Conservation (phyloP, 1,140 invertebrate genomes). For the Bombus pascuorum region DNA sequence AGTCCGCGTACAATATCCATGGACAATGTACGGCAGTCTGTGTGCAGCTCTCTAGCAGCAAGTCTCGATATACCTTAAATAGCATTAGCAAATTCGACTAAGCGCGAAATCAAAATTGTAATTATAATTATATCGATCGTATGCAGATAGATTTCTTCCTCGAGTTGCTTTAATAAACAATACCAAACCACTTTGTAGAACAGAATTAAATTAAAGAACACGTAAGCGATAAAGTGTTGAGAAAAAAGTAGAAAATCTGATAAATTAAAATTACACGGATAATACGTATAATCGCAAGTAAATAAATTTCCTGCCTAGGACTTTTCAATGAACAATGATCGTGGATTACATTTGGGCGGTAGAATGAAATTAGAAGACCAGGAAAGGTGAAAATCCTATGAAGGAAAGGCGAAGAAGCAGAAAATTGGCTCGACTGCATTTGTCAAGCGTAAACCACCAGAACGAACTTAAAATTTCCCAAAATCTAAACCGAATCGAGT, state of each 20-base stretch:
- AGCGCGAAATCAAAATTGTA: not conserved
- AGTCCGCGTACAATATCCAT: not conserved
- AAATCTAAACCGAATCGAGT: not conserved
- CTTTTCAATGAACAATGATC: no score
- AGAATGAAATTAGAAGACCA: not conserved
- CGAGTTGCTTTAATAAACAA: no score
- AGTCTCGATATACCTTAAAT: not conserved
- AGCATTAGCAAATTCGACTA: not conserved
- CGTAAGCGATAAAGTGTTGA: no score
- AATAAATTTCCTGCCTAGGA: not conserved
- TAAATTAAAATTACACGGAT: no score
- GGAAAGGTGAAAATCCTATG: not conserved
- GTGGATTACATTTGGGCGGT: no score
- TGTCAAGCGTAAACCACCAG: not conserved
- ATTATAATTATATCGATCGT: not conserved
- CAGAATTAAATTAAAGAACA: no score
- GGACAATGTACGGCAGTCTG: not conserved
- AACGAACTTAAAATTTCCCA: not conserved
- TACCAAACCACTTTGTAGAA: no score
- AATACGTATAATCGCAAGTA: no score
- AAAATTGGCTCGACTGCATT: not conserved
- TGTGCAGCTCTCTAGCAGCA: not conserved
- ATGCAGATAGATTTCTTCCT: no score
- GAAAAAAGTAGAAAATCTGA: no score
- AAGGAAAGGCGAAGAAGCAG: not conserved